Evolutionary conservation across 2,888 invertebrate species (phyloP), one percentile per base, ranked within the genome.

Genomic region (Stenotaenia linearis): DNA sequence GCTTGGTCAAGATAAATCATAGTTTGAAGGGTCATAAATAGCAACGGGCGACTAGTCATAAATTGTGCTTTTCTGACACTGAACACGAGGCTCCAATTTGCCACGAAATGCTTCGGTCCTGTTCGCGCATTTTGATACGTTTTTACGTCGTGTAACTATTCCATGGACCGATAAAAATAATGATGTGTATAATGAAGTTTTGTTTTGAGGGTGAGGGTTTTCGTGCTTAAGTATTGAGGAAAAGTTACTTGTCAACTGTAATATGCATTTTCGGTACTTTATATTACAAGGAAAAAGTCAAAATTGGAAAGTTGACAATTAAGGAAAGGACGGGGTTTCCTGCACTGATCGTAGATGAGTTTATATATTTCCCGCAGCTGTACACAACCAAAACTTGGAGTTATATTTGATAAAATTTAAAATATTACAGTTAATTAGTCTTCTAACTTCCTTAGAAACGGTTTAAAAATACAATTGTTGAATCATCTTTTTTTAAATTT

Each of bases 1-100:
- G 35, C 37, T 15, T 9, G 32, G 45, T 45, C 45, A 45, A 76
- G 76, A 76, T 76, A 76, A 76, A 76, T 76, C 76, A 76, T 76
- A n/a, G 35, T 76, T 76, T 76, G 76, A 76, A 76, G 76, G 76
- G 35, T 76, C 76, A 76, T 76, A 76, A 76, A 76, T 76, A 76
- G 76, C 35, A 23, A 23, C 35, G 18, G 18, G 76, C 76, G 32
- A 35, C 28, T 35, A 30, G 37, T 35, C 37, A 76, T 76, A 76
- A 76, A 76, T 76, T 35, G 32, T 76, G 30, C 32, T 6, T 30
- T 35, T 76, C 35, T 76, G 76, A 76, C 76, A 35, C 37, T 35
- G 76, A 35, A 76, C 76, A 76, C 76, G 76, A 76, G 76, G 76
- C 76, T 35, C 76, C 35, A 76, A 76, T 76, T 76, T 76, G 76